Evolutionary conservation across 1,140 invertebrate species (phyloP).

Genomic region (Drosophila gunungcola): DNA sequence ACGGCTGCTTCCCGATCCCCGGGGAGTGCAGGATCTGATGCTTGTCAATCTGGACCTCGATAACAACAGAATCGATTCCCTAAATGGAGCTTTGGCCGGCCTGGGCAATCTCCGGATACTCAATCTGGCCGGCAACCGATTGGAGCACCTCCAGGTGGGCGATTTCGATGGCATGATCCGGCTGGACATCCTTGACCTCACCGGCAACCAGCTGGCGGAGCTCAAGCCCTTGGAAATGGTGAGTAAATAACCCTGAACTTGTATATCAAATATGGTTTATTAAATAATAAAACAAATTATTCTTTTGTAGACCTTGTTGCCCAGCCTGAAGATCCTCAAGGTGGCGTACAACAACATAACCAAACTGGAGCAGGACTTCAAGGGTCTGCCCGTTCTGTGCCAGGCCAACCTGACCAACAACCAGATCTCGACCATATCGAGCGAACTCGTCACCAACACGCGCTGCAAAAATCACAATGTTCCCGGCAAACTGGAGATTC

Average conservation of each 20-base stretch:
- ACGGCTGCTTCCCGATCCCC: slow-evolving; percentile 88
- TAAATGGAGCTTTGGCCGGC: slow-evolving; percentile 90
- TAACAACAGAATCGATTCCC: slow-evolving; percentile 88
- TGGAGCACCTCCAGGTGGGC: slow-evolving; percentile 89
- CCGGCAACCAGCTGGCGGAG: slow-evolving; percentile 90
- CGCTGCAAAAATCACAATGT: slow-evolving; percentile 91
- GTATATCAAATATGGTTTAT: neutral
- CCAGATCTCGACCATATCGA: slow-evolving; percentile 88
- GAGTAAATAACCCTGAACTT: slow-evolving; percentile 28
- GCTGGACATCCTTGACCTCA: slow-evolving; percentile 90
- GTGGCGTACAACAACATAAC: slow-evolving; percentile 90
- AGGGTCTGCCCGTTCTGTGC: slow-evolving; percentile 91
- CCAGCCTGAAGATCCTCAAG: slow-evolving; percentile 90
- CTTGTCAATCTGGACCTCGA: slow-evolving; percentile 90
- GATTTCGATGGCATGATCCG: slow-evolving; percentile 90
- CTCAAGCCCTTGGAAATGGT: slow-evolving; percentile 93
- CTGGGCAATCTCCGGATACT: slow-evolving; percentile 89
- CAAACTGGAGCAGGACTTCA: slow-evolving; percentile 90
- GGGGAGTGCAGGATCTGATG: slow-evolving; percentile 91
- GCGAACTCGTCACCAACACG: slow-evolving; percentile 91
- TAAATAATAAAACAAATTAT: neutral
- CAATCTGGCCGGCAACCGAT: slow-evolving; percentile 90
- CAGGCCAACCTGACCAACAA: slow-evolving; percentile 91
- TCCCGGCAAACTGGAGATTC: slow-evolving; percentile 90
- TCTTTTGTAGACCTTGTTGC: slow-evolving; percentile 88